A percentile compares a stretch with the other conserved stretches of the same genome.
These are phyloP conservation scores for Leptinotarsa juncta DNA, from an alignment of 2,888 invertebrate genomes.

Conservation along the genomic window DNA sequence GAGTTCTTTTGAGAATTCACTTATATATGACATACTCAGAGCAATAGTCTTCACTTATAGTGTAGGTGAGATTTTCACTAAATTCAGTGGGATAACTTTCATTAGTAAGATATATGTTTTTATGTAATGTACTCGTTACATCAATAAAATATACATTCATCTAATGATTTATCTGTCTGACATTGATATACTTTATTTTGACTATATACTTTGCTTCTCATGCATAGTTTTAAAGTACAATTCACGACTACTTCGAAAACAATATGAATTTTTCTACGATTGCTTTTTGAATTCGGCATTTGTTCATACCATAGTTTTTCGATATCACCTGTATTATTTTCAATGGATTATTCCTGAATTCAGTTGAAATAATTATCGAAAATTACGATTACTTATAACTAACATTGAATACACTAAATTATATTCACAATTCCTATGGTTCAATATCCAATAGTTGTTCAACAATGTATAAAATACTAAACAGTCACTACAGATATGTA, in stretches of 20 bases:
- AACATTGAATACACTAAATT: constrained; percentile 18
- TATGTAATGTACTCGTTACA: constrained; percentile 22
- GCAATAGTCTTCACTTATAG: not conserved
- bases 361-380: constrained; percentile 1
- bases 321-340: constrained; percentile 28
- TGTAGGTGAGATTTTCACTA: not conserved
- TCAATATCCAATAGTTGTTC: constrained; percentile 16
- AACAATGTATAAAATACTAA: constrained; percentile 50
- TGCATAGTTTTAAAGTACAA: constrained; percentile 2
- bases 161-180: constrained; percentile 16
- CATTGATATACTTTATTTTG: constrained; percentile 1
- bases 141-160: constrained; percentile 24
- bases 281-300: constrained; percentile 23
- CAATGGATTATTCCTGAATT: not conserved
- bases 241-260: constrained; percentile 13
- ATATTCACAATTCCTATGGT: constrained; percentile 33
- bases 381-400: not conserved
- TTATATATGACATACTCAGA: not conserved
- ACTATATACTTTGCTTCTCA: constrained; percentile 10
- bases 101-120: constrained; percentile 14
- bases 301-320: not conserved
- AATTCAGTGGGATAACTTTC: not conserved
- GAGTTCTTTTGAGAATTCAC: not conserved
- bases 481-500: constrained; percentile 48
- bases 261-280: constrained; percentile 16